Conservation (phyloP, 2,888 invertebrate genomes). For the Epirrita christyi region DNA sequence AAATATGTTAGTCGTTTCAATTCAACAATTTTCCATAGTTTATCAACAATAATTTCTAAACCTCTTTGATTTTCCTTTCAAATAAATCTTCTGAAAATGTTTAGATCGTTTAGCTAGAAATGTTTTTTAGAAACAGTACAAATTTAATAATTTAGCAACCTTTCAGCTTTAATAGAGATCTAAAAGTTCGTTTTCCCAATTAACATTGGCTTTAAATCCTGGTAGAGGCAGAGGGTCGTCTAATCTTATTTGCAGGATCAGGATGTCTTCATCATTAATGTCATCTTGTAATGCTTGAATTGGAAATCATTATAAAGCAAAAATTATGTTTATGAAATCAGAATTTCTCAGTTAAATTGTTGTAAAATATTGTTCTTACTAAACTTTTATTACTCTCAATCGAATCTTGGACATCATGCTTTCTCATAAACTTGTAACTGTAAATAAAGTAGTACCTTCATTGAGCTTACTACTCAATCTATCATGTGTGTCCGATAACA, state of each 20-base stretch:
- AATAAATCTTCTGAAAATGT: not conserved
- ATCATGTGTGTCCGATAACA: constrained; percentile 23
- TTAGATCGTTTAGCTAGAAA: not conserved
- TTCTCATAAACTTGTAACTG: not conserved
- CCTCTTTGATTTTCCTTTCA: too few species aligned
- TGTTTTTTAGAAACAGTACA: constrained; percentile 2
- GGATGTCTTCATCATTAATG: constrained; percentile 23
- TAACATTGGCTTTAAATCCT: constrained; percentile 19
- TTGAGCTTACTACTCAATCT: constrained; percentile 11
- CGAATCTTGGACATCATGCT: not conserved
- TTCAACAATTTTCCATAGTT: too few species aligned
- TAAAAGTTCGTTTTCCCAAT: constrained; percentile 28
- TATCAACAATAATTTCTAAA: too few species aligned
- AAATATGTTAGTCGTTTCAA: too few species aligned
- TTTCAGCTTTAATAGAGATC: constrained; percentile 15
- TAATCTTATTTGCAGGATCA: constrained; percentile 26
- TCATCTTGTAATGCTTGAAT: constrained; percentile 16
- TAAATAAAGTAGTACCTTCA: constrained; percentile 10
- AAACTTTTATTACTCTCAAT: not conserved
- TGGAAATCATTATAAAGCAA: constrained; percentile 1
- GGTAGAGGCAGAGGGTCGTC: constrained; percentile 11
- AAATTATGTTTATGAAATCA: too few species aligned
- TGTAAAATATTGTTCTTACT: too few species aligned
- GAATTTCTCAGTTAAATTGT: too few species aligned
- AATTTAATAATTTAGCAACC: constrained; percentile 11